Evolutionary conservation across 2,888 invertebrate genomes (phyloP).

Genomic region (Cactoblastis cactorum): DNA sequence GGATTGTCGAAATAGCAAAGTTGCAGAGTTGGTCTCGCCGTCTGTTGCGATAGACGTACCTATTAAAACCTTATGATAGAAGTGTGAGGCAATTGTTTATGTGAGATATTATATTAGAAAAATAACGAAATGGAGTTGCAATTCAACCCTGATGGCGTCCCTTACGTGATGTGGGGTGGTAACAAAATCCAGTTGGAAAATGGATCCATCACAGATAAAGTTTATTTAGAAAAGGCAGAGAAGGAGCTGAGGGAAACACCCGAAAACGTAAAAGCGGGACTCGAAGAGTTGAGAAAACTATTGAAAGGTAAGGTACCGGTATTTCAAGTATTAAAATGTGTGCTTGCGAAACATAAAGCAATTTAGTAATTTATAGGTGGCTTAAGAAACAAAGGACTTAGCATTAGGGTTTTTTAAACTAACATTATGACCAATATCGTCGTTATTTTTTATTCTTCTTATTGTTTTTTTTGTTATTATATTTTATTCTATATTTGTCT

Average conservation of each 20-base stretch:
- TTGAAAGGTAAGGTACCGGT: constrained; percentile 72
- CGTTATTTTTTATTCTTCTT: too few relatives aligned
- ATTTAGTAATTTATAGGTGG: neutral
- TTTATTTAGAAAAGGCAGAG: constrained; percentile 80
- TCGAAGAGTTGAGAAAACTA: constrained; percentile 75
- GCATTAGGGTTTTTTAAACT: neutral
- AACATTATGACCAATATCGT: too few relatives aligned
- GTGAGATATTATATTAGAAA: neutral
- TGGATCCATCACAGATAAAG: constrained; percentile 76
- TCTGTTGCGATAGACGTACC: constrained; percentile 12
- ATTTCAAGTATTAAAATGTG: neutral
- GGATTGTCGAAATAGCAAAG: constrained; percentile 23
- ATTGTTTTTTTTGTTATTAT: too few relatives aligned
- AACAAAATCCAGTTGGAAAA: constrained; percentile 81
- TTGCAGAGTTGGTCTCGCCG: constrained; percentile 12
- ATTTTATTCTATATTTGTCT: too few relatives aligned
- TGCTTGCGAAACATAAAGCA: neutral
- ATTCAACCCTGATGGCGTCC: constrained; percentile 75
- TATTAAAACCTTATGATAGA: constrained; percentile 2
- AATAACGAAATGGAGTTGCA: constrained; percentile 59
- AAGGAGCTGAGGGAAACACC: constrained; percentile 86
- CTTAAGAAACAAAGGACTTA: neutral
- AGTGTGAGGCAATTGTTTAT: neutral
- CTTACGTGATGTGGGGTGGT: constrained; percentile 82
- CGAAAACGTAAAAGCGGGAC: constrained; percentile 79